These are phyloP conservation scores for Cynocephalus volans DNA, from an alignment of 2,113 vertebrate species.

Conservation along the genomic window DNA sequence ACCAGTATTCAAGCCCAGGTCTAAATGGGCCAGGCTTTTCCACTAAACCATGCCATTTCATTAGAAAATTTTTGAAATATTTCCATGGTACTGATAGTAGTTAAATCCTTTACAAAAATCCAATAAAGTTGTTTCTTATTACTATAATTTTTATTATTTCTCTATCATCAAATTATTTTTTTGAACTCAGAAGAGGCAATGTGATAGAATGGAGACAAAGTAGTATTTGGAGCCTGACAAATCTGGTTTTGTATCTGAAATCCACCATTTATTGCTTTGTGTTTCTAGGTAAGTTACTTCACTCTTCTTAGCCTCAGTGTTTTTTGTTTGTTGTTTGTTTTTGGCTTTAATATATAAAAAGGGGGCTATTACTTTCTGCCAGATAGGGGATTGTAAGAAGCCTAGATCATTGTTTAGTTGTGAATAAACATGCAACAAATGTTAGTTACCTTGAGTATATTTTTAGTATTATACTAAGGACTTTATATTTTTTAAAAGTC, in stretches of 20 bases:
- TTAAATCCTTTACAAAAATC: not conserved
- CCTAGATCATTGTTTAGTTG: not conserved
- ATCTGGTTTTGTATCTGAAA: not conserved
- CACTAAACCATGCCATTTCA: not conserved
- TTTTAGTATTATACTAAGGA: constrained; percentile 5
- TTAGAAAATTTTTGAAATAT: not conserved
- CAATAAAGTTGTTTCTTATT: not conserved
- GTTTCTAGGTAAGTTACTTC: not conserved
- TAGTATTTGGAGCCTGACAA: not conserved
- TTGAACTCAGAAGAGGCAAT: not conserved
- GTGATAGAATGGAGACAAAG: not conserved
- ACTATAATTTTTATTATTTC: not conserved
- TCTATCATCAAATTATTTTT: not conserved
- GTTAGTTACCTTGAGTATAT: constrained; percentile 6
- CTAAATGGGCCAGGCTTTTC: not conserved
- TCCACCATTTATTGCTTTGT: not conserved
- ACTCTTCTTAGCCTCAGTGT: not conserved
- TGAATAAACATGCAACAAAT: not conserved
- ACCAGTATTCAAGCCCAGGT: not conserved
- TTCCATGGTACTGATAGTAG: not conserved
- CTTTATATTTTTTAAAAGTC: not conserved
- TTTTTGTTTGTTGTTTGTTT: not conserved
- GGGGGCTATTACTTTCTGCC: not conserved
- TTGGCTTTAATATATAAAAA: not conserved
- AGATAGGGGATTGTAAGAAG: not conserved